Base-by-base conservation (phyloP, 2,797 vertebrate species). In the Apodemus agrarius region DNA sequence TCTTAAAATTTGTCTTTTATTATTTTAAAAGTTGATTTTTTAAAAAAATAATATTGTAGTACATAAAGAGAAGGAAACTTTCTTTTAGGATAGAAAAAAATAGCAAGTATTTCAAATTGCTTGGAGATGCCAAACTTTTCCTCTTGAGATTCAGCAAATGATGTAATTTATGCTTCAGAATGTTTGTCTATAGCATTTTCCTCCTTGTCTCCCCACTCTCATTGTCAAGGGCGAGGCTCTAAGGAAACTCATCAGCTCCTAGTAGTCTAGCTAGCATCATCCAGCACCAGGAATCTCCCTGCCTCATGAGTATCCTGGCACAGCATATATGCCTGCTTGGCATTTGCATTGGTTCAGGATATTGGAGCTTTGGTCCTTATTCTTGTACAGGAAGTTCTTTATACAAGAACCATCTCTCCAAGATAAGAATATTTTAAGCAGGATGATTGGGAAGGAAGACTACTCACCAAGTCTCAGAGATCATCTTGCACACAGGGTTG, bases 1-100 rank as follows among this genome's bases (percentile, higher is more conserved):
- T 29, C 14, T 89, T 93, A 26, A 89, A 89, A 92, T 86, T 78
- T 94, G 16, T 31, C 37, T 54, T 91, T 78, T 57, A 63, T 89
- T n/a, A 59, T 90, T 83, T 92, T 89, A 54, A 82, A 90, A 34
- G 2, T 91, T n/a, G 67, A 3, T n/a, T 52, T 72, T 5, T 82
- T 93, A 61, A 80, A 76, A 93, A 8, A 80, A 65, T 65, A 65
- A 29, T 11, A 63, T 94, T 90, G 31, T 49, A 87, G 12, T 54
- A 29, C 3, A 17, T 63, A 83, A 54, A 11, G 49, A 52, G 14
- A 78, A 91, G 87, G 24, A 19, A 85, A 24, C 54, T 12, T 26
- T 90, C 29, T 52, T 72, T 46, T 91, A 86, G 46, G 19, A 96
- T 76, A 72, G 10, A 11, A 46, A 95, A 94, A 81, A 37, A 63